These are phyloP conservation scores for Drosophila sturtevanti DNA, from an alignment of 1,140 invertebrate species.

Conservation along the genomic window DNA sequence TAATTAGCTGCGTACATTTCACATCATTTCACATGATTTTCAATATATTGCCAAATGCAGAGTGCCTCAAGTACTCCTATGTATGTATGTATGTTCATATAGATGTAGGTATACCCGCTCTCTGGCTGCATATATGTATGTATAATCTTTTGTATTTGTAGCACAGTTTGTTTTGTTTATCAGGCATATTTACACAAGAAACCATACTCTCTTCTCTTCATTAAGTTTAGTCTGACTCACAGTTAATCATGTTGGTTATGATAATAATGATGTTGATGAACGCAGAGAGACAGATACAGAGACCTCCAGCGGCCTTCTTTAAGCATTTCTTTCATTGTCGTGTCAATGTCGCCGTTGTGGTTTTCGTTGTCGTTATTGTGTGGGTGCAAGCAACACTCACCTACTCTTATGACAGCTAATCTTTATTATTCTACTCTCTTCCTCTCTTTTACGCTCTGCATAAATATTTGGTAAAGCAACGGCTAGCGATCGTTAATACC, in stretches of 20 bases:
- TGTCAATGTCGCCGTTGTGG: neutral
- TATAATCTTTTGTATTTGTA: slow-evolving; percentile 28
- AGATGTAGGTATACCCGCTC: neutral
- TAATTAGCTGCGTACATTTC: slow-evolving; percentile 62
- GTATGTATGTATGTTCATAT: neutral
- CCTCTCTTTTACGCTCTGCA: neutral
- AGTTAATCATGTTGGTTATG: slow-evolving; percentile 20
- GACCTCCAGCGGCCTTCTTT: slow-evolving; percentile 32
- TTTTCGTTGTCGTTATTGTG: neutral
- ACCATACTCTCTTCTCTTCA: slow-evolving; percentile 24
- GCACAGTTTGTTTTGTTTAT: slow-evolving; percentile 66
- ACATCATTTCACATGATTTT: slow-evolving; percentile 58
- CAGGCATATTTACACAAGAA: slow-evolving; percentile 52
- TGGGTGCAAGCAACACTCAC: slow-evolving; percentile 6
- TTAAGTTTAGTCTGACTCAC: slow-evolving; percentile 17
- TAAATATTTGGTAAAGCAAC: slow-evolving; percentile 46
- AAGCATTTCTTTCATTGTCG: slow-evolving; percentile 10
- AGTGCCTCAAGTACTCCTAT: slow-evolving; percentile 10
- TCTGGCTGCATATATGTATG: neutral
- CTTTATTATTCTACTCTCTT: neutral
- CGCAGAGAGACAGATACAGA: neutral
- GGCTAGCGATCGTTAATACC: slow-evolving; percentile 23
- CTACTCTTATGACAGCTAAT: neutral
- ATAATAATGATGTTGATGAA: slow-evolving; percentile 24
- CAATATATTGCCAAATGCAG: slow-evolving; percentile 37